These are phyloP conservation scores for Ashinkailepas kermadecensis DNA, from an alignment of 2,888 invertebrate genomes.

Conservation along the genomic window DNA sequence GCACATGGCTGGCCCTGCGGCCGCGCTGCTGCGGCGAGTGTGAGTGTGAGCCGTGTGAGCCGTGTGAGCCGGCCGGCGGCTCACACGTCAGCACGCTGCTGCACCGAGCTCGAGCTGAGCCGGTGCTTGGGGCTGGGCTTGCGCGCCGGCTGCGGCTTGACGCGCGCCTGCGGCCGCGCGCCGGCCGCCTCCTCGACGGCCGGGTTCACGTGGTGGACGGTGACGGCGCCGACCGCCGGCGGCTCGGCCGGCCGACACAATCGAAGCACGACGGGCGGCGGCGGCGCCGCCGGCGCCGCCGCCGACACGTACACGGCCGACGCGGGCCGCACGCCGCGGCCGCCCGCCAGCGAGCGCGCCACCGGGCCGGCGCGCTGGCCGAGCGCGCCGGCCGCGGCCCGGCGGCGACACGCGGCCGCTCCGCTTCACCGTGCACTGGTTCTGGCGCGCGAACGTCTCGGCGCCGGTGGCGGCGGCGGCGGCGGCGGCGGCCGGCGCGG, in stretches of 20 bases:
- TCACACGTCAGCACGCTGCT: slow-evolving; percentile 60
- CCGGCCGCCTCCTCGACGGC: slow-evolving; percentile 49
- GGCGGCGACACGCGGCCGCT: background rate
- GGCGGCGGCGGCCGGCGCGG: background rate
- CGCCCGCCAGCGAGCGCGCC: background rate
- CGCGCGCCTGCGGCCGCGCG: slow-evolving; percentile 59
- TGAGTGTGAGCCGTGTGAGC: slow-evolving; percentile 71
- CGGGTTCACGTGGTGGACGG: too few relatives aligned
- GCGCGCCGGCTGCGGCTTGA: slow-evolving; percentile 70
- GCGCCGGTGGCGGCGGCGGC: background rate
- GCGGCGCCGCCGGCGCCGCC: background rate
- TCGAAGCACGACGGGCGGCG: too few relatives aligned
- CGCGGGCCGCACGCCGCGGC: background rate
- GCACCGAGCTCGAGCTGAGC: slow-evolving; percentile 46
- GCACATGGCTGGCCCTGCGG: slow-evolving; percentile 56
- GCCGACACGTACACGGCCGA: background rate
- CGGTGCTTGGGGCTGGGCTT: slow-evolving; percentile 53
- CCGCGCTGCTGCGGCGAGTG: slow-evolving; percentile 53
- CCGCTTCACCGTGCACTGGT: slow-evolving; percentile 9
- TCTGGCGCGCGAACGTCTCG: slow-evolving; percentile 16
- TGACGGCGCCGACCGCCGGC: too few relatives aligned
- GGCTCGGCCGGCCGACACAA: too few relatives aligned
- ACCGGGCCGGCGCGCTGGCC: background rate
- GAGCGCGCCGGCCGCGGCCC: background rate
- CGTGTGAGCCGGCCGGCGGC: slow-evolving; percentile 57